phyloP scores from a whole-genome alignment of 1,140 invertebrate species.

The Drosophila tani region DNA sequence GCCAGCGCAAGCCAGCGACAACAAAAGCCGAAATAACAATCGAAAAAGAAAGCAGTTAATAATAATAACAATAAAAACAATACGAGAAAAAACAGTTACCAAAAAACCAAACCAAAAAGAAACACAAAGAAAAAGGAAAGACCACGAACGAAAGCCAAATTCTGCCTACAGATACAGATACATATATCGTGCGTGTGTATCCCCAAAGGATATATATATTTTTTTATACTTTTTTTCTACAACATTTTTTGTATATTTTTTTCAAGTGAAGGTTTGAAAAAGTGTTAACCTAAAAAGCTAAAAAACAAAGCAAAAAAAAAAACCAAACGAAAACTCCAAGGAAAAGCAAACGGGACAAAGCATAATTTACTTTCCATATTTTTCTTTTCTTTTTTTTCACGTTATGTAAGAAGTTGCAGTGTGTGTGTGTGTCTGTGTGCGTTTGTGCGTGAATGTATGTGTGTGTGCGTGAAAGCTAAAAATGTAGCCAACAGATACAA shows the following conservation, averaged over 20 bases:
- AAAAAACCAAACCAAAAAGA: conserved; percentile 30
- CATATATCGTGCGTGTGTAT: conserved; percentile 14
- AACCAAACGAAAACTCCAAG: conserved; percentile 28
- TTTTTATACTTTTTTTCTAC: conserved; percentile 22
- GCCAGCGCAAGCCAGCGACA: conserved; percentile 19
- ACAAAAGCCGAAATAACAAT: conserved; percentile 26
- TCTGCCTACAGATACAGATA: neutral
- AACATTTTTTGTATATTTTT: conserved; percentile 62
- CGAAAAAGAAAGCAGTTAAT: neutral
- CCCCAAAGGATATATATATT: conserved; percentile 32
- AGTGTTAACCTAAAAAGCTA: conserved; percentile 13
- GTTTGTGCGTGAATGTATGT: conserved; percentile 15
- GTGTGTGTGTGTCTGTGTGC: conserved; percentile 22
- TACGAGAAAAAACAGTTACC: conserved; percentile 23
- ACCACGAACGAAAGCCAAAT: conserved; percentile 12
- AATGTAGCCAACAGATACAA: conserved; percentile 64
- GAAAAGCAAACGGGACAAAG: conserved; percentile 9
- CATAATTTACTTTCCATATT: conserved; percentile 20
- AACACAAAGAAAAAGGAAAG: conserved; percentile 8
- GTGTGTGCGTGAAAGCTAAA: conserved; percentile 65
- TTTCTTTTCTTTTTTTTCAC: conserved; percentile 37
- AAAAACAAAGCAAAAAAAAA: conserved; percentile 9
- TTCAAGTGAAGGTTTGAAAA: conserved; percentile 54
- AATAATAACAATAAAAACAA: conserved; percentile 3
- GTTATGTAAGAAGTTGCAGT: conserved; percentile 62